A percentile compares a stretch with the other conserved stretches of the same genome.
Conservation (phyloP, 64 coral and sea anemone species). For the Actinia equina region DNA sequence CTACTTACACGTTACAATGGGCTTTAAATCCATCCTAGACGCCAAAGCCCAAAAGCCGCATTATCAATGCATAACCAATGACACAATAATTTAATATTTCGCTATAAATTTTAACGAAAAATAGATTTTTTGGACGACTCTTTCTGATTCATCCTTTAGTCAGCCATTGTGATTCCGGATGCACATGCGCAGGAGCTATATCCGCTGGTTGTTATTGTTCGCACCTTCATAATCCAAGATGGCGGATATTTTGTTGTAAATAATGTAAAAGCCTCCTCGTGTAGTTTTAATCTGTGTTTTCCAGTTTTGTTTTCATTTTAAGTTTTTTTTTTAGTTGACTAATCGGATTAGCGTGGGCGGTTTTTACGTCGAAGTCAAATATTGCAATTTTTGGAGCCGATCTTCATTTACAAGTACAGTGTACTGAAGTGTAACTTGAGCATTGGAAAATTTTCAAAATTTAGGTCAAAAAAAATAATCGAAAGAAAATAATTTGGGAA, state of each 20-base stretch:
- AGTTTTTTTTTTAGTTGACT: background rate
- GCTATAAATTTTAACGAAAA: background rate
- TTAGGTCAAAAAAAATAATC: background rate
- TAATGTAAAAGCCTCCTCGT: background rate
- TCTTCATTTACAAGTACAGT: background rate
- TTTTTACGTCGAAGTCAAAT: background rate
- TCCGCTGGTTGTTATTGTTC: constrained; percentile 18
- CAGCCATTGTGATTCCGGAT: background rate
- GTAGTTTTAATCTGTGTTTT: background rate
- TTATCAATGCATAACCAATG: background rate
- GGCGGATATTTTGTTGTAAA: background rate
- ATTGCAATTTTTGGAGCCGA: background rate
- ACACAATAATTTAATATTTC: background rate
- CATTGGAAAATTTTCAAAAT: background rate
- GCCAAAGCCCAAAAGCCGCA: background rate
- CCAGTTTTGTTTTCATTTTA: background rate
- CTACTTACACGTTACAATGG: constrained; percentile 84
- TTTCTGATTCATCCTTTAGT: background rate
- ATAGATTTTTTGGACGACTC: background rate
- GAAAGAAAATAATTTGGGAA: background rate
- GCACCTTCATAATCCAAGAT: background rate
- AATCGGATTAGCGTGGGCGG: background rate
- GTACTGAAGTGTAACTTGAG: background rate
- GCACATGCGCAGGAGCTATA: background rate
- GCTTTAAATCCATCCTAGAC: constrained; percentile 76